Evolutionary conservation across 2,888 invertebrate species (phyloP), one percentile per base, ranked within the genome.

Genomic region (Galerucella calmariensis): DNA sequence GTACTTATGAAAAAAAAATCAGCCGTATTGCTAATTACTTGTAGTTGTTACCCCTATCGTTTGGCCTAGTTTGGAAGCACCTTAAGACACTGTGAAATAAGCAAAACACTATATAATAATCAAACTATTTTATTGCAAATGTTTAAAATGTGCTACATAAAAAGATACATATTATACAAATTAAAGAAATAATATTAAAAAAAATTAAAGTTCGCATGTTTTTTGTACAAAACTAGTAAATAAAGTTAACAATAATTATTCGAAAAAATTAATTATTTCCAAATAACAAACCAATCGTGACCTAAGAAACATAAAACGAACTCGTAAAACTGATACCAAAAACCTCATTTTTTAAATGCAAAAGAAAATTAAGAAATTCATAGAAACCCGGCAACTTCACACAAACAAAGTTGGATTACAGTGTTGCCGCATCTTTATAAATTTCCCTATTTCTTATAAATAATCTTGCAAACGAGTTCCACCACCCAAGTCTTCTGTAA

Each of bases 401-500:
- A 65, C 10, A 35, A 63, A 63, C 11, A 51, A 51, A 11, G 51
- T 14, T 61, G 35, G 24, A 63, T 41, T 41, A 41, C n/a, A 59
- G 48, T 48, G 41, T 58, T 65, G 58, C 65, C 65, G 48, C 53
- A 61, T 59, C 8, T 61, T 41, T 35, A 20, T 10, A 58, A 63
- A 69, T 65, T 68, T 65, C 66, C 59, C 53, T 27, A 73, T 69
- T 74, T 74, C 58, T 44, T 27, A 35, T 61, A 35, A 51, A 69
- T 48, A 61, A 20, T 48, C 27, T 58, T 74, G 14, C 44, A 74
- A 12, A 70, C 67, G 73, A 72, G 75, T 74, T 70, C 66, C 14
- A 72, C 73, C 67, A 70, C 58, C 73, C 71, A 69, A 4, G 41
- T 59, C 59, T 70, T 66, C 71, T 41, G 59, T 69, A 66, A 66